Percentiles rank a stretch among this genome's conserved stretches.
Conservation (phyloP, 2,888 invertebrate species). For the Cheilosia vernalis region DNA sequence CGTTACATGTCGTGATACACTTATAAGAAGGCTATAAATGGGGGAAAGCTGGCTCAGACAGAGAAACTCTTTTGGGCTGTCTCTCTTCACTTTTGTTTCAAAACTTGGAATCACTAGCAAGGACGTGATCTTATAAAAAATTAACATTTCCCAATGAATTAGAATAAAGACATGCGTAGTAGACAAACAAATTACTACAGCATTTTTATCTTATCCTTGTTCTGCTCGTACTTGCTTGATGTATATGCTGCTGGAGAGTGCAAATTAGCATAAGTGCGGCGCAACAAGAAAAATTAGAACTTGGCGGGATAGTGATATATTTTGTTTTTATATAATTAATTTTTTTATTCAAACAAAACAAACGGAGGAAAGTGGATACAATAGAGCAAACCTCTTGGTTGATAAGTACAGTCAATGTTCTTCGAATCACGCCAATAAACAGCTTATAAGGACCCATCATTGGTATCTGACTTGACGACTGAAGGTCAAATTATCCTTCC, state of each 20-base stretch:
- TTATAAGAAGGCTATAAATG: background rate
- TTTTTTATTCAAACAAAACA: too few relatives aligned
- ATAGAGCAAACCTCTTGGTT: too few relatives aligned
- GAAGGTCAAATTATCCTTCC: too few relatives aligned
- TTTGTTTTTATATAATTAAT: background rate
- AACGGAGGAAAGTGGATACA: too few relatives aligned
- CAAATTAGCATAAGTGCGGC: constrained; percentile 8
- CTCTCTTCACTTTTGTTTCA: constrained; percentile 23
- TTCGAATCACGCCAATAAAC: too few relatives aligned
- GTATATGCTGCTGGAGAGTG: background rate
- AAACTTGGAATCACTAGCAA: constrained; percentile 41
- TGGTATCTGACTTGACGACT: too few relatives aligned
- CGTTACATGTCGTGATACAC: background rate
- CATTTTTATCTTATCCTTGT: background rate
- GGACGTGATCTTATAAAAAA: constrained; percentile 58
- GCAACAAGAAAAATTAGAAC: background rate
- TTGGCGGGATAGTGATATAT: background rate
- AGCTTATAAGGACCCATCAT: too few relatives aligned
- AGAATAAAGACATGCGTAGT: constrained; percentile 18
- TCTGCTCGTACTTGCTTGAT: background rate
- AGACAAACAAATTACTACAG: background rate
- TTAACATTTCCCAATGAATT: constrained; percentile 49
- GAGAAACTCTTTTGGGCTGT: constrained; percentile 1
- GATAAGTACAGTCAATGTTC: too few relatives aligned
- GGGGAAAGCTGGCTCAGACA: constrained; percentile 23